Base-by-base conservation (phyloP, 92 coral and sea anemone genomes). In the Hydrozoanthus gracilis region DNA sequence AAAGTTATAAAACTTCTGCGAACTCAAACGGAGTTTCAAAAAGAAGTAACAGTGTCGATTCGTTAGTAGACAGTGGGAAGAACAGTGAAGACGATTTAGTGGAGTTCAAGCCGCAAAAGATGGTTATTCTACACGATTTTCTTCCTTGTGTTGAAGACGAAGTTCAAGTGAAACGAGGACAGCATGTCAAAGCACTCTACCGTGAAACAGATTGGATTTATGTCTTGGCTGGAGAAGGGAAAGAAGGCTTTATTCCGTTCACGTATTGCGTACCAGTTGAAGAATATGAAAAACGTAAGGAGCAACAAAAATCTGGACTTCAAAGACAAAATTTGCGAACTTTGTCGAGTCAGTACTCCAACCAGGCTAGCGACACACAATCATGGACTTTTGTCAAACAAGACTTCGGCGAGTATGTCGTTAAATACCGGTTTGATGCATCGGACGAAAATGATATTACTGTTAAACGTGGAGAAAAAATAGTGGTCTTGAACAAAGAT, bases 131-230 rank as follows among this genome's bases (percentile, higher is more conserved):
- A 16, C 99, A 95, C 73, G 99, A 96, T 87, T 96, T 96, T 86
- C 92, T 92, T 44, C 98, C 99, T 3, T 96, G 99, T 70, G 99
- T 96, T 15, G 98, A 96, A 54, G 99, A 96, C 89, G 99, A 96
- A 51, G 92, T 95, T 4, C 88, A 93, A 9, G 99, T 96, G 3
- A 91, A 92, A 58, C 94, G 99, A 50, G 98, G 98, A 0, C 96
- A 96, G 75, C 96, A 88, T 84, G 96, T 96, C 62, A 94, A 93
- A 79, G 94, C 98, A 71, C 78, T 96, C 52, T 96, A 96, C 82
- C 99, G 94, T 77, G 98, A 96, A 78, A 96, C 91, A 5, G 98
- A 96, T 78, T 96, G 99, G 99, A 86, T 92, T 76, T 96, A 91
- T 86, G 92, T 96, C 44, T 73, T 93, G 67, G 94, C 92, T n/a